Conservation (phyloP, 2,888 invertebrate genomes). For the Noctua comes region DNA sequence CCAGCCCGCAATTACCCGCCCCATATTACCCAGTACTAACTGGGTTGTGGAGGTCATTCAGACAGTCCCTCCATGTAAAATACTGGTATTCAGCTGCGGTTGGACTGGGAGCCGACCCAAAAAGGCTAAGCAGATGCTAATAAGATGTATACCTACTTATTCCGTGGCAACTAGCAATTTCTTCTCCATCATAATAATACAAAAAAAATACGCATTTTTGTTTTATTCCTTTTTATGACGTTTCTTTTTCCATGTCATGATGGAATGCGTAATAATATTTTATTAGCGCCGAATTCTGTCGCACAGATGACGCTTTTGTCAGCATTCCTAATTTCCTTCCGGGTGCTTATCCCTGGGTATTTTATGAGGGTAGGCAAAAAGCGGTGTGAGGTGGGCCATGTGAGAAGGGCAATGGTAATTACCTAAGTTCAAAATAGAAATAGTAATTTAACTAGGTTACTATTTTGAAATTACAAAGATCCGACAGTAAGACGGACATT, state of each 20-base stretch:
- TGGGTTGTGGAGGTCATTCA: too few species aligned
- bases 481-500: background rate
- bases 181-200: background rate
- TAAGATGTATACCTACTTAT: background rate
- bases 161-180: background rate
- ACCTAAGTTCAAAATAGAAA: too few species aligned
- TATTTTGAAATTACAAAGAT: background rate
- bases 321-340: constrained; percentile 6
- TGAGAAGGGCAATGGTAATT: background rate
- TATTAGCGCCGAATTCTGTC: background rate
- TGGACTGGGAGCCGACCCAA: background rate
- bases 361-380: constrained; percentile 4
- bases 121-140: background rate
- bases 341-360: background rate
- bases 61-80: too few species aligned
- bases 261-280: background rate
- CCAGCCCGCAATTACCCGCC: too few species aligned
- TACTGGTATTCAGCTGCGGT: too few species aligned
- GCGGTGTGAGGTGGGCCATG: background rate
- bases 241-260: background rate
- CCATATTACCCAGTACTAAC: too few species aligned
- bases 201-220: too few species aligned
- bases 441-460: background rate
- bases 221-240: background rate
- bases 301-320: background rate